Evolutionary conservation across 2,797 vertebrate species (phyloP).

Genomic region (Aplochiton taeniatus): DNA sequence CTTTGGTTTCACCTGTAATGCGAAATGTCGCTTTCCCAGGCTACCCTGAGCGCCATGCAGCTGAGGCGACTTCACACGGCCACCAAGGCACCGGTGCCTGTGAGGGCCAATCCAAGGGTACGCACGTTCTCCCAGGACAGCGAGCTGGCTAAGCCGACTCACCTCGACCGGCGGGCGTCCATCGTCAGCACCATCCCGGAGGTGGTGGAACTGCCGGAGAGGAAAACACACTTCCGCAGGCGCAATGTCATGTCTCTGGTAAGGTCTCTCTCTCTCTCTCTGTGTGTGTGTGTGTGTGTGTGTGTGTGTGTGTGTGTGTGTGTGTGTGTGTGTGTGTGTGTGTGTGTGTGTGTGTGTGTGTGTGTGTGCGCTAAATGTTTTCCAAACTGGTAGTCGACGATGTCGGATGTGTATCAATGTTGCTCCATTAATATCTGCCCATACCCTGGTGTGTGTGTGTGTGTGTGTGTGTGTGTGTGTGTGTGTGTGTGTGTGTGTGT

Average conservation of each 20-base stretch:
- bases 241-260: slow-evolving; percentile 84
- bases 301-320: slow-evolving; percentile 23
- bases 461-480: not conserved
- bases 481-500: not conserved
- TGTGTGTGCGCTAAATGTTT: no score
- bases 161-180: slow-evolving; percentile 54
- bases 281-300: slow-evolving; percentile 11
- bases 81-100: slow-evolving; percentile 67
- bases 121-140: slow-evolving; percentile 56
- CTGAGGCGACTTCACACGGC: slow-evolving; percentile 69
- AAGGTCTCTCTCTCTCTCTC: slow-evolving; percentile 45
- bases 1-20: no score
- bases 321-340: slow-evolving; percentile 14
- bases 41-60: slow-evolving; percentile 77
- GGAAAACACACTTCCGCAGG: slow-evolving; percentile 77
- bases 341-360: slow-evolving; percentile 1
- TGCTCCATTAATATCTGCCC: no score
- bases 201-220: slow-evolving; percentile 69
- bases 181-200: slow-evolving; percentile 75
- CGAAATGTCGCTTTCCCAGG: slow-evolving; percentile 57
- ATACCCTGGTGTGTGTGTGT: not conserved
- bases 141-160: slow-evolving; percentile 31
- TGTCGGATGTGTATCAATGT: no score
- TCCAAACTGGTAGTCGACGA: no score
- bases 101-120: slow-evolving; percentile 73